A percentile compares a stretch with the other conserved stretches of the same genome.
Evolutionary conservation across 1,140 invertebrate species (phyloP).

Genomic region (Dendrolimus kikuchii): DNA sequence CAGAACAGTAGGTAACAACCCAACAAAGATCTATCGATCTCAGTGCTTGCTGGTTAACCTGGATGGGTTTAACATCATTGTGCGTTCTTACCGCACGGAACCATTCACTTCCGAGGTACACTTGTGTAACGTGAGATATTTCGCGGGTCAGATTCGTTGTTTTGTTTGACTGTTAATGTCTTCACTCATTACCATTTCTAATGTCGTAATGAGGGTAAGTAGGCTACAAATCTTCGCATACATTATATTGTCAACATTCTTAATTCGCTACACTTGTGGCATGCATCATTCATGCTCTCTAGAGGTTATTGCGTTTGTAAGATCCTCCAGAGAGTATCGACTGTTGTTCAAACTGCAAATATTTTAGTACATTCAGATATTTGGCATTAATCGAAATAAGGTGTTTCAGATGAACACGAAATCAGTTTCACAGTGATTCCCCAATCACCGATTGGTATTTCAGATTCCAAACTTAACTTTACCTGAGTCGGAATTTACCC

Average conservation of each 20-base stretch:
- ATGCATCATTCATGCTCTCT: too few species aligned
- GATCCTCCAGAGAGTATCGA: too few species aligned
- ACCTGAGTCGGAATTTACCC: slow-evolving; percentile 20
- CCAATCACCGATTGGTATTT: slow-evolving; percentile 9
- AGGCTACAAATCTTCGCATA: slow-evolving; percentile 16
- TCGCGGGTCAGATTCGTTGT: slow-evolving; percentile 22
- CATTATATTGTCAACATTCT: slow-evolving; percentile 12
- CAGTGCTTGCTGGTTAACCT: slow-evolving; percentile 14
- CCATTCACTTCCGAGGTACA: slow-evolving; percentile 44
- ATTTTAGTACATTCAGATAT: too few species aligned
- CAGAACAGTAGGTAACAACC: too few species aligned
- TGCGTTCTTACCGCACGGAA: slow-evolving; percentile 32
- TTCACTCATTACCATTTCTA: slow-evolving; percentile 25
- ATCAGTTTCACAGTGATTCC: neutral
- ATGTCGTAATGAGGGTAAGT: slow-evolving; percentile 19
- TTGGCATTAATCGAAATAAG: too few species aligned
- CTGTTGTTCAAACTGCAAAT: too few species aligned
- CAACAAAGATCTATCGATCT: too few species aligned
- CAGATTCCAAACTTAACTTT: slow-evolving; percentile 13
- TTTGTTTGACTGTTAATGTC: slow-evolving; percentile 26
- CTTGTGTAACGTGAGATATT: slow-evolving; percentile 40
- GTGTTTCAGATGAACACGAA: too few species aligned
- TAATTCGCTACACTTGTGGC: too few species aligned
- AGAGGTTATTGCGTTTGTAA: too few species aligned
- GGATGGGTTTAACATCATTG: slow-evolving; percentile 25